Evolutionary conservation across 2,113 vertebrate species (phyloP), one percentile per base, ranked within the genome.

Genomic region (Trematomus loennbergii): DNA sequence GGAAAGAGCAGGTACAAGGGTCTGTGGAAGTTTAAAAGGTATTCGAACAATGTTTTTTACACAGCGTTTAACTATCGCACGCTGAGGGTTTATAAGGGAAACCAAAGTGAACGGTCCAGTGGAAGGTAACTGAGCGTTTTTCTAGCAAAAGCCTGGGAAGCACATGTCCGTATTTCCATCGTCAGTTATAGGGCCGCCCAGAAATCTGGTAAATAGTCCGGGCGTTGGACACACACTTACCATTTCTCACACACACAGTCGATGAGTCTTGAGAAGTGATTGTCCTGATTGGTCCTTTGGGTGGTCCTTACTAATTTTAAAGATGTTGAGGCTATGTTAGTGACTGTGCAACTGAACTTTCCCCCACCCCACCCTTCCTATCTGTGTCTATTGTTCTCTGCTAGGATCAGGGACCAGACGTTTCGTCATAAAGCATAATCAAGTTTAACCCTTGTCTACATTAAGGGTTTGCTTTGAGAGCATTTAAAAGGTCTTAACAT

Each of bases 271-370:
- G 17, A 65, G 48, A 58, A 82, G 66, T 18, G 50, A 72, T 85
- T 76, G 68, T 81, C 61, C 49, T 33, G 43, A 18, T 55, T 75
- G 59, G 65, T 60, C 45, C 12, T 22, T 71, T 87, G 91, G 84
- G 87, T 92, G 87, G 89, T 88, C 89, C 53, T 55, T 45, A 68
- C 78, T 33, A 6, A 67, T 40, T 40, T 40, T 1, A 60, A 79
- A 73, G 40, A 68, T 25, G 49, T 64, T 40, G 25, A 50, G 77
- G 83, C 72, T 45, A 12, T 20, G 71, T 45, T 7, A 7, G 36
- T 7, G 7, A 40, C 36, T 40, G 36, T 8, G 36, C 8, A 1
- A 8, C 36, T 40, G 7, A 40, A 70, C 59, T 59, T 49, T 17
- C 70, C 72, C 58, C 72, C 55, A 12, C 64, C n/a, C 53, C 74